A percentile compares a stretch with the other conserved stretches of the same genome.
These are phyloP conservation scores for Lathamus discolor DNA, from an alignment of 2,113 vertebrate species.

Conservation along the genomic window DNA sequence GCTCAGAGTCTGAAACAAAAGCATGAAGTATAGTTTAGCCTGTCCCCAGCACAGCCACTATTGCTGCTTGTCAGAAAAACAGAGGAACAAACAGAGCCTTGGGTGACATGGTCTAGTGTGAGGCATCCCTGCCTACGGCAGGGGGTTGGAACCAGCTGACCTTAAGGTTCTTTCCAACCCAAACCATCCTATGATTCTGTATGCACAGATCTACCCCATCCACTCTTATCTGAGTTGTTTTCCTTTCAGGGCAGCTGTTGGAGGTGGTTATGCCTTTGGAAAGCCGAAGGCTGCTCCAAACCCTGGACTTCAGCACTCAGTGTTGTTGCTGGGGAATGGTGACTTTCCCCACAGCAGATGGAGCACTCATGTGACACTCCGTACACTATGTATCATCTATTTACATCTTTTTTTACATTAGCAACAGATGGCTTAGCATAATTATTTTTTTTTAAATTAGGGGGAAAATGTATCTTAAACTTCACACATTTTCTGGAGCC, in stretches of 20 bases:
- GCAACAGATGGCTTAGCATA: conserved; percentile 71
- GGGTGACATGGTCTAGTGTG: background rate
- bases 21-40: background rate
- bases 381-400: conserved; percentile 72
- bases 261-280: background rate
- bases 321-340: conserved; percentile 42
- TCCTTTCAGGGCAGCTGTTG: background rate
- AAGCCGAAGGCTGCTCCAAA: conserved; percentile 6
- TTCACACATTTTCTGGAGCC: conserved; percentile 25
- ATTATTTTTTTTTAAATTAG: conserved; percentile 52
- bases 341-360: conserved; percentile 68
- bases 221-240: background rate
- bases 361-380: conserved; percentile 62
- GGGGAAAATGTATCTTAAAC: conserved; percentile 25
- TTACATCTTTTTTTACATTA: conserved; percentile 72
- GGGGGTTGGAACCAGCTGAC: background rate
- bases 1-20: background rate
- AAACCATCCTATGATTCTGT: background rate
- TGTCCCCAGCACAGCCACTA: background rate
- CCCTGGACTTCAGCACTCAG: background rate
- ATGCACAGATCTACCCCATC: background rate
- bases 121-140: background rate
- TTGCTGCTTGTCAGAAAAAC: background rate
- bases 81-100: background rate
- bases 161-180: background rate